Conservation (phyloP, 2,113 vertebrate genomes). For the Salminus brasiliensis region DNA sequence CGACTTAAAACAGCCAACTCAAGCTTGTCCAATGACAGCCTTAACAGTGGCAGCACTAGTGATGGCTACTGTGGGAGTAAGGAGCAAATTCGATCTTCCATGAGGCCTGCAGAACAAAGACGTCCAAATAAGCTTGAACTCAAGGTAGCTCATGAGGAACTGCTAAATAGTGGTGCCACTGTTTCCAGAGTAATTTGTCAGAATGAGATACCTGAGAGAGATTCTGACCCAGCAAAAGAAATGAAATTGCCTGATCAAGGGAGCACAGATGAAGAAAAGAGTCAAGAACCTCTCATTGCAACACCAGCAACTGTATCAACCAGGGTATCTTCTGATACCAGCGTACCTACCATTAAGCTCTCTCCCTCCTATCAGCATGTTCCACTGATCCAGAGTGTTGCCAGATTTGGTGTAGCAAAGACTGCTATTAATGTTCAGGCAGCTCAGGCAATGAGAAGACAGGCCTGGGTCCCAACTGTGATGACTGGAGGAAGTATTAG, state of each 20-base stretch:
- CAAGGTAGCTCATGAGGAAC: constrained; percentile 75
- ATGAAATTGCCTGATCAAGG: constrained; percentile 60
- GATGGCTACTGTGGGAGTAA: constrained; percentile 87
- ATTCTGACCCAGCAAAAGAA: constrained; percentile 69
- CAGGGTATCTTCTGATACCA: constrained; percentile 75
- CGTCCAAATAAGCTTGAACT: constrained; percentile 90
- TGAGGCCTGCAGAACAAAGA: constrained; percentile 76
- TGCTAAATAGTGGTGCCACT: constrained; percentile 53
- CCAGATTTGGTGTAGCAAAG: constrained; percentile 71
- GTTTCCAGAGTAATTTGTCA: constrained; percentile 61
- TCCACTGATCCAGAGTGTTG: constrained; percentile 79
- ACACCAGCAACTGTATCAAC: constrained; percentile 74
- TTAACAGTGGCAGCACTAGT: constrained; percentile 92
- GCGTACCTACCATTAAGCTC: constrained; percentile 88
- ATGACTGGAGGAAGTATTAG: constrained; percentile 74
- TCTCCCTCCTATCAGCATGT: constrained; percentile 93
- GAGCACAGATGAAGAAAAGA: constrained; percentile 70
- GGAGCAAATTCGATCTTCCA: constrained; percentile 80
- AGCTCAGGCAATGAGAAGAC: constrained; percentile 78
- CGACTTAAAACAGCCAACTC: constrained; percentile 84
- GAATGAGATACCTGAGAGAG: constrained; percentile 75
- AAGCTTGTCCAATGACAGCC: constrained; percentile 91
- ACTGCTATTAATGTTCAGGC: constrained; percentile 73
- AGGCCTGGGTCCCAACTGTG: constrained; percentile 80
- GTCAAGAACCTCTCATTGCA: constrained; percentile 65